These are phyloP conservation scores for Norana najaformis DNA, from an alignment of 2,888 invertebrate genomes.

Conservation along the genomic window DNA sequence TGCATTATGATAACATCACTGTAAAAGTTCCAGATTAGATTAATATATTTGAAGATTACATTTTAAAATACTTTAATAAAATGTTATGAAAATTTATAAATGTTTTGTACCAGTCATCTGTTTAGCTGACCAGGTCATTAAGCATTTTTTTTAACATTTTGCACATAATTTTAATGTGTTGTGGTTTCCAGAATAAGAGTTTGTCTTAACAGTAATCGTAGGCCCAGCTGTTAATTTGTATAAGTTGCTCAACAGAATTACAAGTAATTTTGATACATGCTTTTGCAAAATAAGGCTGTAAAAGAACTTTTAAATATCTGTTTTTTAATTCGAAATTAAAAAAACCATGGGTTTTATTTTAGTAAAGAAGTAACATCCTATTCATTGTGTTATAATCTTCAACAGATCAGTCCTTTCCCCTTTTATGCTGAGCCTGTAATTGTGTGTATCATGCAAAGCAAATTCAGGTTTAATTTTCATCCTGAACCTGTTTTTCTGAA, in stretches of 20 bases:
- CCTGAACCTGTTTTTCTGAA: neutral
- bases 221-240: neutral
- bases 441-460: neutral
- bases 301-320: neutral
- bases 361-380: neutral
- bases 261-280: neutral
- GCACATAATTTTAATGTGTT: neutral
- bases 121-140: neutral
- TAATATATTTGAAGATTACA: neutral
- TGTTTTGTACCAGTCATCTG: neutral
- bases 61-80: neutral
- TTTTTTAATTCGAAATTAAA: neutral
- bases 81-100: neutral
- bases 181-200: neutral
- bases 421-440: neutral
- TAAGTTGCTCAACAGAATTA: neutral
- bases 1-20: neutral
- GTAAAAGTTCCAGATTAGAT: neutral
- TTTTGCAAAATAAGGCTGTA: neutral
- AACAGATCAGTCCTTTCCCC: neutral
- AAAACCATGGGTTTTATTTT: neutral
- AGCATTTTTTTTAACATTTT: neutral
- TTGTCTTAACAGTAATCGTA: neutral
- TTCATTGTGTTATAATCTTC: neutral
- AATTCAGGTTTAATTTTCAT: neutral